Conservation (phyloP, 2,888 invertebrate species). For the Drosophila percnosoma region DNA sequence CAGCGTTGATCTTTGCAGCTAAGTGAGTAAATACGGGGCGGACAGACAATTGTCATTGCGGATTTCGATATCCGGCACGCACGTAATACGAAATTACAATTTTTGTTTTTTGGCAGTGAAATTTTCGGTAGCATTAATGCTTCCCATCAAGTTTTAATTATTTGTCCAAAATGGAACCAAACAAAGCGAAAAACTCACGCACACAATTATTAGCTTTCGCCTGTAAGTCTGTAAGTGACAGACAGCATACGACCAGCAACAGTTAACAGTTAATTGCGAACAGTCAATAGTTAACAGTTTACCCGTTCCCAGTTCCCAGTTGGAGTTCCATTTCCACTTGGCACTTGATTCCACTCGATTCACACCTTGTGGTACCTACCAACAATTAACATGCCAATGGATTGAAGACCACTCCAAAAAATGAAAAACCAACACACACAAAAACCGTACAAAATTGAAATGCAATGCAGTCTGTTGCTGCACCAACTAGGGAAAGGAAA, state of each 20-base stretch:
- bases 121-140: slow-evolving; percentile 54
- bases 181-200: slow-evolving; percentile 2
- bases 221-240: slow-evolving; percentile 43
- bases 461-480: slow-evolving; percentile 68
- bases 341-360: slow-evolving; percentile 25
- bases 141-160: slow-evolving; percentile 60
- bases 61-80: slow-evolving; percentile 69
- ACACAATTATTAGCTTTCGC: slow-evolving; percentile 63
- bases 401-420: slow-evolving; percentile 63
- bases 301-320: slow-evolving; percentile 20
- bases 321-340: slow-evolving; percentile 48
- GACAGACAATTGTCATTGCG: slow-evolving; percentile 40
- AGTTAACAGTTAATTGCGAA: slow-evolving; percentile 5
- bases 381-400: slow-evolving; percentile 63
- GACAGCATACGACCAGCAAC: slow-evolving; percentile 1
- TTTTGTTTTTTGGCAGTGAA: slow-evolving; percentile 72
- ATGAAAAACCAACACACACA: slow-evolving; percentile 32
- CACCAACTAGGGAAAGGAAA: slow-evolving; percentile 71
- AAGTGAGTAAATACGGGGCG: slow-evolving; percentile 4
- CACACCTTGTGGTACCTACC: slow-evolving; percentile 46
- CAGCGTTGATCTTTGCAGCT: slow-evolving; percentile 52
- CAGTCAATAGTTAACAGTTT: slow-evolving; percentile 1
- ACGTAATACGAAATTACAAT: slow-evolving; percentile 70
- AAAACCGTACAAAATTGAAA: slow-evolving; percentile 63
- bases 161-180: slow-evolving; percentile 29